phyloP scores from a whole-genome alignment of 2,113 vertebrate genomes.

The Tursiops truncatus region DNA sequence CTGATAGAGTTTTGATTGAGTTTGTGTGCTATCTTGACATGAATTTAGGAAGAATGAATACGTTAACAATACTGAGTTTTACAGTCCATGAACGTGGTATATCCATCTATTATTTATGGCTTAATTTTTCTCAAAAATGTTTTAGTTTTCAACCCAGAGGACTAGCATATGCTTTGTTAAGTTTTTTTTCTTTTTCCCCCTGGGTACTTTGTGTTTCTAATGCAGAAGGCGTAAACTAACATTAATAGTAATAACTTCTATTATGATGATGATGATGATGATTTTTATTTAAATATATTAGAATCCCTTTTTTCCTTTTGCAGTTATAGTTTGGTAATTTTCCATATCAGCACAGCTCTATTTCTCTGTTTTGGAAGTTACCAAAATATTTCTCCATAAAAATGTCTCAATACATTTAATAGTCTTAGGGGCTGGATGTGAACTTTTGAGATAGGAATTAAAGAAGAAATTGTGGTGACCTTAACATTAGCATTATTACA shows the following conservation, averaged over 20 bases:
- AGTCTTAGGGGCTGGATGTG: neutral
- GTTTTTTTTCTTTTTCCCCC: too few species aligned
- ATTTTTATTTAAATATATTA: neutral
- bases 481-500: neutral
- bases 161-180: neutral
- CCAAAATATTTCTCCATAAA: neutral
- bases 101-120: neutral
- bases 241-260: neutral
- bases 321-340: neutral
- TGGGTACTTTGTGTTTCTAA: neutral
- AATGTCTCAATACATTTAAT: neutral
- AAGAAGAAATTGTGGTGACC: neutral
- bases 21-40: neutral
- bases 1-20: neutral
- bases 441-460: neutral
- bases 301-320: neutral
- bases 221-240: neutral
- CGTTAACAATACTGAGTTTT: neutral
- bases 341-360: neutral
- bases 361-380: neutral
- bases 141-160: neutral
- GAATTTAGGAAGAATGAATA: neutral
- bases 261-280: neutral
- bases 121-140: neutral
- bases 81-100: neutral